Percentiles rank a stretch among this genome's conserved stretches.
Evolutionary conservation across 2,797 vertebrate species (phyloP).

Genomic region (Oophaga sylvatica): DNA sequence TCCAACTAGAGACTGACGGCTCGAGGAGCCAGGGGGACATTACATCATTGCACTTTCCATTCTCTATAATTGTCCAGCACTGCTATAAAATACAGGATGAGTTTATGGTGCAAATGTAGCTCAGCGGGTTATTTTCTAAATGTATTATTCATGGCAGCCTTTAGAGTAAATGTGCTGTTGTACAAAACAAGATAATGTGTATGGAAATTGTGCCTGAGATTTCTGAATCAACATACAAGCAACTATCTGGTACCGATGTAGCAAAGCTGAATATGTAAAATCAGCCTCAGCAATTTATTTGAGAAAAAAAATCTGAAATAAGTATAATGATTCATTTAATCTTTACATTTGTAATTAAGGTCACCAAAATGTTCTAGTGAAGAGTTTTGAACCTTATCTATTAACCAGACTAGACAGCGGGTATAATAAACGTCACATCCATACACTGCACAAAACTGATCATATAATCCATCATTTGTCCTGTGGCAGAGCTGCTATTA

Average conservation of each 20-base stretch:
- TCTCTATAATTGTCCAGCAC: neutral
- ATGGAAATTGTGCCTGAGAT: neutral
- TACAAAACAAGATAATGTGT: constrained; percentile 4
- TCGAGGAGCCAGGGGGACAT: neutral
- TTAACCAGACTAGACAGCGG: too few species aligned
- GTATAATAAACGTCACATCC: too few species aligned
- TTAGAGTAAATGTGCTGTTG: constrained; percentile 11
- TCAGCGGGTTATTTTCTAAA: constrained; percentile 26
- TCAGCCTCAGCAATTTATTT: too few species aligned
- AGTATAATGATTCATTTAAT: too few species aligned
- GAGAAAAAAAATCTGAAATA: too few species aligned
- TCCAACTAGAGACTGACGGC: neutral
- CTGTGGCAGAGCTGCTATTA: too few species aligned
- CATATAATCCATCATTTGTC: too few species aligned
- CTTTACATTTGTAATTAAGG: too few species aligned
- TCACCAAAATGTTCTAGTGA: too few species aligned
- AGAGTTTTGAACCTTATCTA: too few species aligned
- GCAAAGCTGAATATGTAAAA: neutral
- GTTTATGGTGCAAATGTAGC: constrained; percentile 29
- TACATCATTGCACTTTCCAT: neutral
- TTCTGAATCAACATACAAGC: neutral
- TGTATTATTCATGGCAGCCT: constrained; percentile 18
- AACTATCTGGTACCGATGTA: neutral
- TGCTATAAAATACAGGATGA: neutral
- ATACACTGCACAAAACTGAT: too few species aligned